Conservation (phyloP, 2,888 invertebrate species). For the Eupithecia exiguata region DNA sequence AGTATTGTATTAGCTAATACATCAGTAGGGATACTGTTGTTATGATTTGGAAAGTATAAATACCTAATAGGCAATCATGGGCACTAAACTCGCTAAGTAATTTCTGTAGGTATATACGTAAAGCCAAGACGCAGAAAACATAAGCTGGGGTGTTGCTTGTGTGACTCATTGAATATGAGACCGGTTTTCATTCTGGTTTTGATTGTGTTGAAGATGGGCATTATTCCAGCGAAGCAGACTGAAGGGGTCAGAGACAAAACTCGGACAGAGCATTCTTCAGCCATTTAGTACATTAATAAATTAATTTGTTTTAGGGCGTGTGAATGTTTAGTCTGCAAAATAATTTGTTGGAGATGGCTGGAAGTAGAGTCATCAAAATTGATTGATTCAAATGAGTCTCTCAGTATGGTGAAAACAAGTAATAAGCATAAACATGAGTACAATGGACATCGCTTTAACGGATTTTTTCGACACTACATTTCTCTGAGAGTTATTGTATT, state of each 20-base stretch:
- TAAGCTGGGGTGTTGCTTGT: constrained; percentile 47
- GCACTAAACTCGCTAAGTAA: constrained; percentile 12
- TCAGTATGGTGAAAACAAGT: constrained; percentile 77
- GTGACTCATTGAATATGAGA: constrained; percentile 58
- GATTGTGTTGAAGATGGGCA: constrained; percentile 63
- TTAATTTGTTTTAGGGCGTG: constrained; percentile 40
- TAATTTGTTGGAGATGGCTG: background rate
- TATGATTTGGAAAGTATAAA: background rate
- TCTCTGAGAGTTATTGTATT: constrained; percentile 78
- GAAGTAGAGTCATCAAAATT: constrained; percentile 56
- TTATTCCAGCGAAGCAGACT: constrained; percentile 56
- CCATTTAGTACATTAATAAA: constrained; percentile 22
- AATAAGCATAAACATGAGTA: constrained; percentile 80
- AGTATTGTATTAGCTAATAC: background rate
- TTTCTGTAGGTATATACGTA: constrained; percentile 20
- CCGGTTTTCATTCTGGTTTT: constrained; percentile 66
- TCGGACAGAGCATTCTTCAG: constrained; percentile 42
- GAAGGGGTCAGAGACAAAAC: constrained; percentile 52
- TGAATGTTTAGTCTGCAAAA: constrained; percentile 40
- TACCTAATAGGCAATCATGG: constrained; percentile 15
- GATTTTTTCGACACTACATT: constrained; percentile 80
- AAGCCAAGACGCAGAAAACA: constrained; percentile 35
- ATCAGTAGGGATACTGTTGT: background rate
- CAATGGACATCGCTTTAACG: constrained; percentile 68
- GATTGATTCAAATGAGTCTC: constrained; percentile 67